These are phyloP conservation scores for Engraulis encrasicolus DNA, from an alignment of 2,113 vertebrate genomes.

Conservation along the genomic window DNA sequence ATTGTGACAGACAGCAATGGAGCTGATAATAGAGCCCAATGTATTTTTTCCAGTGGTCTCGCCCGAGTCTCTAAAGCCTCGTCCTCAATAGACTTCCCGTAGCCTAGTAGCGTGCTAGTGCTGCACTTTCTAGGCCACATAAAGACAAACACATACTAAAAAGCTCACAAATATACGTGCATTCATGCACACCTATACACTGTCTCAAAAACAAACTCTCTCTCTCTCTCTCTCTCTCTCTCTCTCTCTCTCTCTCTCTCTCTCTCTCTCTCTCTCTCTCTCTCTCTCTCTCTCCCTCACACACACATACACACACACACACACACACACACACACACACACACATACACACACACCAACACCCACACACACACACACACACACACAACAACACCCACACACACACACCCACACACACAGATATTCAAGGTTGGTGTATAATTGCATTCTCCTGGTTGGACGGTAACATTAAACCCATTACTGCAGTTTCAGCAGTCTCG, in stretches of 20 bases:
- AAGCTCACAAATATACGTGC: too few relatives aligned
- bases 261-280: too few relatives aligned
- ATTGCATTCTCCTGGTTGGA: constrained; percentile 56
- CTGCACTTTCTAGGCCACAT: too few relatives aligned
- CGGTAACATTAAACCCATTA: constrained; percentile 61
- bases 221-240: too few relatives aligned
- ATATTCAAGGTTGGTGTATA: constrained; percentile 37
- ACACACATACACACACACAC: not conserved
- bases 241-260: too few relatives aligned
- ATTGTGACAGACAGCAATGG: constrained; percentile 44
- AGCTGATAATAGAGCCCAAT: constrained; percentile 43
- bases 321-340: not conserved
- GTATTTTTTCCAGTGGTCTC: constrained; percentile 13
- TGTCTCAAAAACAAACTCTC: too few relatives aligned
- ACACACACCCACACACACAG: not conserved
- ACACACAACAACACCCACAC: not conserved
- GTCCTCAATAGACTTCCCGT: constrained; percentile 30
- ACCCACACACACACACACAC: constrained; percentile 6
- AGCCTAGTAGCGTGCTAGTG: too few relatives aligned
- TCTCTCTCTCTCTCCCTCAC: not conserved
- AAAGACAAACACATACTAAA: not conserved
- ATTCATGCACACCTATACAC: too few relatives aligned
- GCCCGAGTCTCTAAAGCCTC: constrained; percentile 22
- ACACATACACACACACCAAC: not conserved
- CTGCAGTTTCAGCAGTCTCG: constrained; percentile 48